These are phyloP conservation scores for Dromas ardeola DNA, from an alignment of 2,113 vertebrate genomes.

Conservation along the genomic window DNA sequence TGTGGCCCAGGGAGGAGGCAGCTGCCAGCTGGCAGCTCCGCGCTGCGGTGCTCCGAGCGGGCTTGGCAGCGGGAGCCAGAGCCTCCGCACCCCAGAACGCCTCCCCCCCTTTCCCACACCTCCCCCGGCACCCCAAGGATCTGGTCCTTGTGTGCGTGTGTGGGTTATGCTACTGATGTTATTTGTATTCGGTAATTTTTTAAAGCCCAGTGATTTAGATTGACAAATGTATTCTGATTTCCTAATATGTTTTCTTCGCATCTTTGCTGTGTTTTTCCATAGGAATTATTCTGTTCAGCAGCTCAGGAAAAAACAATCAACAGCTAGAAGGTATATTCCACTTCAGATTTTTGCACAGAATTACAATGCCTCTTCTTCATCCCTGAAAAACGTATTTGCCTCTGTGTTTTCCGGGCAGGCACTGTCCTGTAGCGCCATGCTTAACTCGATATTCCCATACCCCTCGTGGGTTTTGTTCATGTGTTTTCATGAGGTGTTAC, in stretches of 20 bases:
- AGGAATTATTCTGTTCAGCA: conserved; percentile 38
- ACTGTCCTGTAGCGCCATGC: not conserved
- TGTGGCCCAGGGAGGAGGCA: not conserved
- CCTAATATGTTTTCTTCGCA: conserved; percentile 33
- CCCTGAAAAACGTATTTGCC: not conserved
- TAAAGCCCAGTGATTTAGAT: conserved; percentile 33
- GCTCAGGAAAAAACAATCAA: conserved; percentile 34
- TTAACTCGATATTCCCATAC: not conserved
- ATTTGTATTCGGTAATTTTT: not conserved
- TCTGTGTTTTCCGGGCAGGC: not conserved
- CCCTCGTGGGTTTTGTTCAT: not conserved
- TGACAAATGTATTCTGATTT: conserved; percentile 48
- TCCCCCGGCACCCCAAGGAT: accelerated
- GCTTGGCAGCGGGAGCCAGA: not conserved
- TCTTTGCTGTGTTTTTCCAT: conserved; percentile 20
- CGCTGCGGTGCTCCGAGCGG: not conserved
- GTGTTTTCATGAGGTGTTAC: not conserved
- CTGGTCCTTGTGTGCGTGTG: accelerated
- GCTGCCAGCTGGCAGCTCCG: not conserved
- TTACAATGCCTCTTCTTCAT: not conserved
- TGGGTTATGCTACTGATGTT: not conserved
- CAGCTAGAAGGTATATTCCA: conserved; percentile 10
- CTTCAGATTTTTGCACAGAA: not conserved
- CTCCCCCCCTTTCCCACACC: accelerated
- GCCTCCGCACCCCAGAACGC: accelerated